These are phyloP conservation scores for Eupithecia exiguata DNA, from an alignment of 2,888 invertebrate genomes.

Conservation along the genomic window DNA sequence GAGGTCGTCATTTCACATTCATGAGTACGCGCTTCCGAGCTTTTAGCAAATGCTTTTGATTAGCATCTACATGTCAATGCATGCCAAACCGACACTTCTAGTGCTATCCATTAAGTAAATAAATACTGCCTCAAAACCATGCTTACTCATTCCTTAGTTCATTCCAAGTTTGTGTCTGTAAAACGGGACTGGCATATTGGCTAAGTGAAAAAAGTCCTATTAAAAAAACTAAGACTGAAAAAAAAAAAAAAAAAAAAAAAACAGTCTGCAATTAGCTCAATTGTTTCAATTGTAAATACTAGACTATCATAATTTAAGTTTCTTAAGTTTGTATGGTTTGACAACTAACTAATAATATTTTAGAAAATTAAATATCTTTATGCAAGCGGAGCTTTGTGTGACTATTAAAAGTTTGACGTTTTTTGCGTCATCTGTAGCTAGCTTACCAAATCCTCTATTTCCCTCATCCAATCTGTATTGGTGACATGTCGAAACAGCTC, in stretches of 20 bases:
- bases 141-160: conserved; percentile 7
- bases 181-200: no score
- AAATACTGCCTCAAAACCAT: neutral
- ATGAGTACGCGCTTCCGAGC: conserved; percentile 2
- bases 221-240: no score
- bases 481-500: conserved; percentile 81
- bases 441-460: neutral
- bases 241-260: no score
- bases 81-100: neutral
- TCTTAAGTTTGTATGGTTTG: no score
- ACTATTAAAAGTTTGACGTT: neutral
- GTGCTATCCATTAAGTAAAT: conserved; percentile 5
- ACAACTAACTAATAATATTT: no score
- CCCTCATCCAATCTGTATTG: conserved; percentile 45
- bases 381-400: neutral
- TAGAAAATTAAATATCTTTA: no score
- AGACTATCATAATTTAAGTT: no score
- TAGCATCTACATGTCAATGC: conserved; percentile 8
- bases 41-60: conserved; percentile 11
- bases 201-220: no score
- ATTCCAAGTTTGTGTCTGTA: no score
- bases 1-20: no score
- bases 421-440: neutral
- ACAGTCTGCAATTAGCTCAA: no score
- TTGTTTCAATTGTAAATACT: no score